phyloP scores from a whole-genome alignment of 2,888 invertebrate genomes.

The Mechanitis mazaeus region DNA sequence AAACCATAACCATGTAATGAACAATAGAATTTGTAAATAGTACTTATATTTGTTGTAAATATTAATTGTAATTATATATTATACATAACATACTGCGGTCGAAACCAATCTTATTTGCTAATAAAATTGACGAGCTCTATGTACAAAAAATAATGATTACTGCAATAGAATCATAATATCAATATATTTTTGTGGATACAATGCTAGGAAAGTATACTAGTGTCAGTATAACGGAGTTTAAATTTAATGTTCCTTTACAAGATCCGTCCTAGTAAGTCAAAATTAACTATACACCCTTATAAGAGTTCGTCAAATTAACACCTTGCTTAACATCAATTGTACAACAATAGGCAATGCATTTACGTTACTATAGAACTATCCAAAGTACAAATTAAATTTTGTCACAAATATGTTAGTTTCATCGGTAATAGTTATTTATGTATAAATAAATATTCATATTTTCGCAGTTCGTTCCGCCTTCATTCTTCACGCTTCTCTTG shows the following conservation, averaged over 20 bases:
- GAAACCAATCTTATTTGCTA: not conserved
- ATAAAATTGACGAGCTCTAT: constrained; percentile 10
- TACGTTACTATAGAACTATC: not conserved
- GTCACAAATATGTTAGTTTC: constrained; percentile 6
- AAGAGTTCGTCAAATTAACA: constrained; percentile 5
- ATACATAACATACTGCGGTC: constrained; percentile 1
- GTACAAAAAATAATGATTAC: not conserved
- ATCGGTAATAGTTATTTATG: not conserved
- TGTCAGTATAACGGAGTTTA: no score
- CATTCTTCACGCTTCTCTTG: not conserved
- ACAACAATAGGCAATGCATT: constrained; percentile 1
- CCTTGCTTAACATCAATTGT: not conserved
- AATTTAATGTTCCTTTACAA: constrained; percentile 17
- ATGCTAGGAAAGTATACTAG: no score
- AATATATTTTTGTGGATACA: no score
- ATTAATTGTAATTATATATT: constrained; percentile 8
- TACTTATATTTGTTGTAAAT: constrained; percentile 19
- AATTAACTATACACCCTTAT: constrained; percentile 1
- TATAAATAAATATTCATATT: not conserved
- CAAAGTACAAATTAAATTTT: constrained; percentile 5
- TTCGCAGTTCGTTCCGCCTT: not conserved
- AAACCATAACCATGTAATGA: constrained; percentile 3
- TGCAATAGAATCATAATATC: no score
- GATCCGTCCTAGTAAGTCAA: constrained; percentile 25
- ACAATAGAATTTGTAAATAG: constrained; percentile 18